phyloP scores from a whole-genome alignment of 2,797 vertebrate genomes.

The Sphaeramia orbicularis region DNA sequence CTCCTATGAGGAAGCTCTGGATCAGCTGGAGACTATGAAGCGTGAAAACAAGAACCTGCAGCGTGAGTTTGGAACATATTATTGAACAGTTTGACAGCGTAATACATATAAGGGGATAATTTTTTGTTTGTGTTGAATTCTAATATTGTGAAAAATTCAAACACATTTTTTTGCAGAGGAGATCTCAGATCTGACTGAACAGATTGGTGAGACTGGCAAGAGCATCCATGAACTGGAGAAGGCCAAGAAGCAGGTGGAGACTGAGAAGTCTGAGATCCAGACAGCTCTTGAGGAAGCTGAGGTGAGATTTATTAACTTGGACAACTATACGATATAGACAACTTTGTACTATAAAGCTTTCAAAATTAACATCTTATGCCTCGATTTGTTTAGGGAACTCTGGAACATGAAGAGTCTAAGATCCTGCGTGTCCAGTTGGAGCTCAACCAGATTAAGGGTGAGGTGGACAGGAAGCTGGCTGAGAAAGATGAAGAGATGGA shows the following conservation, averaged over 20 bases:
- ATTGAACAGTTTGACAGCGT: not conserved
- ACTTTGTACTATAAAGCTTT: not conserved
- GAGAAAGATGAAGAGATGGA: slow-evolving; percentile 94
- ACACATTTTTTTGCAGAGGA: slow-evolving; percentile 84
- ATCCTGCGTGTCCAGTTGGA: slow-evolving; percentile 90
- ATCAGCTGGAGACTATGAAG: slow-evolving; percentile 90
- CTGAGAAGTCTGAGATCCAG: slow-evolving; percentile 89
- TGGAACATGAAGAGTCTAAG: slow-evolving; percentile 92
- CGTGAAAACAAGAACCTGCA: slow-evolving; percentile 92
- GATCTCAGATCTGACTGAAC: slow-evolving; percentile 90
- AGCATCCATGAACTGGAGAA: slow-evolving; percentile 90
- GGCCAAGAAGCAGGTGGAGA: slow-evolving; percentile 88
- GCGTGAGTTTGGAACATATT: slow-evolving; percentile 54
- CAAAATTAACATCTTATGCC: not conserved
- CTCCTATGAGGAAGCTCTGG: slow-evolving; percentile 89
- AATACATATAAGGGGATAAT: not conserved
- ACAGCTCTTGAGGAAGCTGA: slow-evolving; percentile 90
- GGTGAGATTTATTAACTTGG: slow-evolving; percentile 74
- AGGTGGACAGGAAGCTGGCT: slow-evolving; percentile 88
- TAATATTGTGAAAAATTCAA: not conserved
- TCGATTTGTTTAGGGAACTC: slow-evolving; percentile 80
- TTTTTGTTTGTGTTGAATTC: not conserved
- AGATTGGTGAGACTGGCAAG: slow-evolving; percentile 89
- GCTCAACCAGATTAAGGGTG: slow-evolving; percentile 90
- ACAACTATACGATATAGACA: not conserved